Evolutionary conservation across 2,797 vertebrate genomes (phyloP).

Genomic region (Enteromius trimaculatus): DNA sequence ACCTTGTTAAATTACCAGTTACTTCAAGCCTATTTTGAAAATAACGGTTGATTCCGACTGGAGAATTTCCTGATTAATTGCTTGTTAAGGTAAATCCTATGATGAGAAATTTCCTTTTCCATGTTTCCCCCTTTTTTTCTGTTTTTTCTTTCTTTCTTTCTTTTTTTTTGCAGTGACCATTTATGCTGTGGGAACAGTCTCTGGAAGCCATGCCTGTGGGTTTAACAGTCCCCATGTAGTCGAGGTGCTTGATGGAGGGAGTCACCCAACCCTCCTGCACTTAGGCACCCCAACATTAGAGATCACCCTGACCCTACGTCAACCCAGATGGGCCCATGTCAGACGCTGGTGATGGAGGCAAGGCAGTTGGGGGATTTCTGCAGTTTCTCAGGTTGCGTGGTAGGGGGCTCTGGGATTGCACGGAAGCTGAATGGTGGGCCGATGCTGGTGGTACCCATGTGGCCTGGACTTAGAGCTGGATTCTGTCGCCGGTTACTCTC

Average conservation of each 20-base stretch:
- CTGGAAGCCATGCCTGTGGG: slow-evolving; percentile 85
- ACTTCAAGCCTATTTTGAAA: slow-evolving; percentile 58
- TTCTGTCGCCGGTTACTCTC: slow-evolving; percentile 99
- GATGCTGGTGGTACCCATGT: slow-evolving; percentile 88
- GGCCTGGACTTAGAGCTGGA: slow-evolving; percentile 93
- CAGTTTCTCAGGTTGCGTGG: slow-evolving; percentile 93
- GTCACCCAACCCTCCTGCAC: slow-evolving; percentile 43
- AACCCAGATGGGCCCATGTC: slow-evolving; percentile 67
- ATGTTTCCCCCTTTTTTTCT: slow-evolving; percentile 59
- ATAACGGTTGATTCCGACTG: slow-evolving; percentile 56
- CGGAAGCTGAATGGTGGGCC: slow-evolving; percentile 93
- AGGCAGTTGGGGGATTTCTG: slow-evolving; percentile 98
- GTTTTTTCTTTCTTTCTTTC: slow-evolving; percentile 41
- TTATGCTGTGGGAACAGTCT: slow-evolving; percentile 84
- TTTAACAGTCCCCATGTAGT: slow-evolving; percentile 82
- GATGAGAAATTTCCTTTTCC: slow-evolving; percentile 51
- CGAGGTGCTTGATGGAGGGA: slow-evolving; percentile 74
- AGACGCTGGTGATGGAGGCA: slow-evolving; percentile 99
- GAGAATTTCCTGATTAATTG: slow-evolving; percentile 65
- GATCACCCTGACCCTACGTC: slow-evolving; percentile 39
- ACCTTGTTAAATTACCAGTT: slow-evolving; percentile 52
- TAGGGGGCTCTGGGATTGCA: slow-evolving; percentile 86
- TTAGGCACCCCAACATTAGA: slow-evolving; percentile 40
- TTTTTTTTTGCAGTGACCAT: slow-evolving; percentile 79
- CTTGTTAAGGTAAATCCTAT: slow-evolving; percentile 59